These are phyloP conservation scores for Triplophysa yarkandensis DNA, from an alignment of 2,797 vertebrate species.

Conservation along the genomic window DNA sequence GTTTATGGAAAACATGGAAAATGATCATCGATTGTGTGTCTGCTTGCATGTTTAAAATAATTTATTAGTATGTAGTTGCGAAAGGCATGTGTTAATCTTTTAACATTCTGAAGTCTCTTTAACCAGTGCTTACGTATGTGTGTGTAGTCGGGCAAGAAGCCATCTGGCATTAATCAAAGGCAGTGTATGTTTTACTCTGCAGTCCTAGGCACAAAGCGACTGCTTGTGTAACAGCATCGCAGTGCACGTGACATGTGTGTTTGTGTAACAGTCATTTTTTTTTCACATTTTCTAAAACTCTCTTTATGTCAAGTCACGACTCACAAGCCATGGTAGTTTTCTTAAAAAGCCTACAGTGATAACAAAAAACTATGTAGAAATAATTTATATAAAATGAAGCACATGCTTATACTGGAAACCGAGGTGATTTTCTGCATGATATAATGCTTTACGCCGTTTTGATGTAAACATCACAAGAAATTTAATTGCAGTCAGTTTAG, in stretches of 20 bases:
- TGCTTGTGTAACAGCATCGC: slow-evolving; percentile 22
- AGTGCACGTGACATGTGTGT: neutral
- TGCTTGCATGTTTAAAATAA: neutral
- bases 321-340: too few relatives aligned
- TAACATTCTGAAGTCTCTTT: neutral
- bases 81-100: neutral
- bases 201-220: neutral
- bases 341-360: too few relatives aligned
- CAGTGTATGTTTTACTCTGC: neutral
- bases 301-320: neutral
- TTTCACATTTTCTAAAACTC: slow-evolving; percentile 4
- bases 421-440: too few relatives aligned
- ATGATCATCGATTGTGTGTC: neutral
- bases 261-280: slow-evolving; percentile 24
- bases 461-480: too few relatives aligned
- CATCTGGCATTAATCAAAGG: neutral
- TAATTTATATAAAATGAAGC: too few relatives aligned
- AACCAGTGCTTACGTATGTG: neutral
- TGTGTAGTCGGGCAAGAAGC: neutral
- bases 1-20: too few relatives aligned
- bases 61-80: neutral
- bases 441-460: too few relatives aligned
- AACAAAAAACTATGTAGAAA: too few relatives aligned
- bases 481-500: too few relatives aligned
- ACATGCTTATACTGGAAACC: too few relatives aligned